Conservation (phyloP, 2,797 vertebrate genomes). For the Rhinoraja longicauda region DNA sequence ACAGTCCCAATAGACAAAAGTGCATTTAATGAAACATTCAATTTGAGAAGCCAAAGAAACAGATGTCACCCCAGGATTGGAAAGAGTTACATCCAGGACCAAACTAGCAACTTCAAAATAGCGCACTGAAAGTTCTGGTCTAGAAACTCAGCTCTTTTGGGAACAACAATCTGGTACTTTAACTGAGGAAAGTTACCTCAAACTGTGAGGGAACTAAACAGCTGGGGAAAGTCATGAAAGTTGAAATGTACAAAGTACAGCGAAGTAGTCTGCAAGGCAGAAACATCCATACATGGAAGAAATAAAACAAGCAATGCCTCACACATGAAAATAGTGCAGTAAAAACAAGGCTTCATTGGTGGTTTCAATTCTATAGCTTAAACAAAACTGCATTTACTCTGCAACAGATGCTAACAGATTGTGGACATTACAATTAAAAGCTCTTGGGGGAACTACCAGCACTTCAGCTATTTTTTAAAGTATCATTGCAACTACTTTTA, state of each 20-base stretch:
- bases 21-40: neutral
- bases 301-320: neutral
- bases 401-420: neutral
- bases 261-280: neutral
- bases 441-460: neutral
- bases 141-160: neutral
- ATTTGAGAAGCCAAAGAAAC: neutral
- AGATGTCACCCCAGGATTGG: neutral
- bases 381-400: neutral
- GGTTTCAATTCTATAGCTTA: neutral
- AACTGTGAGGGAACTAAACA: neutral
- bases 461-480: neutral
- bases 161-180: neutral
- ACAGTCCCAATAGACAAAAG: too few species aligned
- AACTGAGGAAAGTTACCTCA: too few species aligned
- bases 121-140: neutral
- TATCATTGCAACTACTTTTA: neutral
- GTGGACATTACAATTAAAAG: neutral
- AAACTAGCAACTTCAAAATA: neutral
- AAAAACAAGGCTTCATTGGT: neutral
- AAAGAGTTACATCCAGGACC: neutral
- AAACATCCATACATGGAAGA: neutral
- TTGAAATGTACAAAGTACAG: too few species aligned
- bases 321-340: neutral
- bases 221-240: too few species aligned